Percentiles rank a stretch among this genome's conserved stretches.
Evolutionary conservation across 2,797 vertebrate species (phyloP).

Genomic region (Typhlichthys eigenmanni): DNA sequence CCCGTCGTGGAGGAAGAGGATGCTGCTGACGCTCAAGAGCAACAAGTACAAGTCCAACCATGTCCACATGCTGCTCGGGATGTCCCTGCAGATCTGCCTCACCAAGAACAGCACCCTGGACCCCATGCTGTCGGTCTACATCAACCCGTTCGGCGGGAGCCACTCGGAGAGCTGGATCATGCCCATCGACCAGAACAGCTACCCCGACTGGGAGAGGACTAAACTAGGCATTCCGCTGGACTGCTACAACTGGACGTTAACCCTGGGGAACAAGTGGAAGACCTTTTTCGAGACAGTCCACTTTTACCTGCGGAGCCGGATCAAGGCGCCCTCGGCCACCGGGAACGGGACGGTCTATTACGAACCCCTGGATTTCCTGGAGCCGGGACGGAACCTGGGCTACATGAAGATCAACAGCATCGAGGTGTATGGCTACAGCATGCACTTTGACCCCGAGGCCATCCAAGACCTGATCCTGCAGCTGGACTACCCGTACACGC

Average conservation of each 20-base stretch:
- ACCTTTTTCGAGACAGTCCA: conserved; percentile 98
- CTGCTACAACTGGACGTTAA: conserved; percentile 97
- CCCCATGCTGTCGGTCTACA: conserved; percentile 90
- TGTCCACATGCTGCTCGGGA: conserved; percentile 96
- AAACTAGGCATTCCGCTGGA: conserved; percentile 92
- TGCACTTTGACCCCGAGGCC: conserved; percentile 97
- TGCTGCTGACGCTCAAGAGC: conserved; percentile 96
- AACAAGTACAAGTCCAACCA: conserved; percentile 97
- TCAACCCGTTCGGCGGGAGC: conserved; percentile 98
- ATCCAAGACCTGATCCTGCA: conserved; percentile 97
- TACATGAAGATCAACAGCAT: conserved; percentile 99
- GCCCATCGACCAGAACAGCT: conserved; percentile 92
- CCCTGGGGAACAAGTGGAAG: conserved; percentile 97
- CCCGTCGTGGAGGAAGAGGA: conserved; percentile 94
- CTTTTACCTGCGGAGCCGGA: conserved; percentile 92
- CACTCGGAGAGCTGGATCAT: conserved; percentile 99
- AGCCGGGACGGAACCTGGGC: conserved; percentile 89
- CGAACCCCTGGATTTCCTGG: conserved; percentile 92
- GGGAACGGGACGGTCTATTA: conserved; percentile 89
- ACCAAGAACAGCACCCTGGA: conserved; percentile 98
- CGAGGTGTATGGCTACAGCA: conserved; percentile 97
- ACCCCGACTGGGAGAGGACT: conserved; percentile 98
- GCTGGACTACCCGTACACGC: conserved; percentile 97
- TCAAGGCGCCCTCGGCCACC: conserved; percentile 80
- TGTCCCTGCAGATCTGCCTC: conserved; percentile 95